Evolutionary conservation across 2,113 vertebrate species (phyloP), one percentile per base, ranked within the genome.

Genomic region (Myrmecophaga tridactyla): DNA sequence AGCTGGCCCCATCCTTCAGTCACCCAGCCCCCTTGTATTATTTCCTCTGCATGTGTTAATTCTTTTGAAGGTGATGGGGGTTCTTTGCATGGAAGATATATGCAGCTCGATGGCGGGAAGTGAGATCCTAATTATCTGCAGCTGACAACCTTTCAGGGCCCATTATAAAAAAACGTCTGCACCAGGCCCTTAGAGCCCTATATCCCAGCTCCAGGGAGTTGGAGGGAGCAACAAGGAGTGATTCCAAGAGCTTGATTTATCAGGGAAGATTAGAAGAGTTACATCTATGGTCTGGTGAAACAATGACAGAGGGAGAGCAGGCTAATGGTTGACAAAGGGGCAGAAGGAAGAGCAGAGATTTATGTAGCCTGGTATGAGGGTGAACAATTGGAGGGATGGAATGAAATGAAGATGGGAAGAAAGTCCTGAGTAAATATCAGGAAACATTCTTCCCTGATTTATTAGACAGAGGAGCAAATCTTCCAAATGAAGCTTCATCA

Each of bases 71-170:
- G 97, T 96, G 97, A 97, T 96, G 97, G 95, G 93, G 89, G 83
- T 87, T 96, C 93, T 98, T 97, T 82, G 43, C 80, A 84, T 78
- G 76, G 96, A 98, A 97, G 97, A 97, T 97, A 97, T 98, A 98
- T 92, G 96, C 65, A 85, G 95, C 95, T 97, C 6, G 8, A 85
- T 94, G 93, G 96, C 80, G 67, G 91, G 67, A 97, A 97, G 96
- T 97, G 96, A 97, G 97, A 96, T 95, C 97, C 97, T 97, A 98
- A 98, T 98, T 97, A 98, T 97, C 97, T 97, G 95, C 93, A 73
- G 92, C 97, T 97, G 97, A 97, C 97, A 98, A 98, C 97, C 96
- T 98, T 97, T 97, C 97, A 96, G 95, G 96, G 96, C 94, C 97
- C 93, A 94, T 98, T 97, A 97, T 97, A 94, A 97, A 95, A 97